These are phyloP conservation scores for Cryptoleucopteryx plumbea DNA, from an alignment of 2,113 vertebrate genomes.

Conservation along the genomic window DNA sequence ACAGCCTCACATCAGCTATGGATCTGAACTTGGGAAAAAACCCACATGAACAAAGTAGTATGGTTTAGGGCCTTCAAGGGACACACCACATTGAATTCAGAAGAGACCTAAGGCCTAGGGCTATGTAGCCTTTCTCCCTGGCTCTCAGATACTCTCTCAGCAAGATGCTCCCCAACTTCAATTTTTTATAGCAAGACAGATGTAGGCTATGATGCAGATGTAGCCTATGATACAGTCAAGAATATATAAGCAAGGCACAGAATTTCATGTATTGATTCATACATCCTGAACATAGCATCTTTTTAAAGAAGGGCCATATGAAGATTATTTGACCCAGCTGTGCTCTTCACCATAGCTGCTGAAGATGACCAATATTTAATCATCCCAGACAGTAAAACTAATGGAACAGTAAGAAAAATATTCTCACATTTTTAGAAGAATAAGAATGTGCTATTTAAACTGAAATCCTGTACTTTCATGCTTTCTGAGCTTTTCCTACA, in stretches of 20 bases:
- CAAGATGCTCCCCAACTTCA: neutral
- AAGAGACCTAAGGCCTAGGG: neutral
- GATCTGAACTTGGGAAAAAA: neutral
- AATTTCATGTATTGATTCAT: neutral
- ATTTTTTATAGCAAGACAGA: neutral
- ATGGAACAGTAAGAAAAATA: neutral
- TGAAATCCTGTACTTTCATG: neutral
- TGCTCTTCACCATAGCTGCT: neutral
- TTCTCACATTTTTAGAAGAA: neutral
- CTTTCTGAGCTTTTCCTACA: neutral
- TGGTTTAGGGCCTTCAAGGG: neutral
- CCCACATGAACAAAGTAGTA: neutral
- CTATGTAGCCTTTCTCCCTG: neutral
- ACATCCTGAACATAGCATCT: neutral
- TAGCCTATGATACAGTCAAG: neutral
- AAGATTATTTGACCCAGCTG: neutral
- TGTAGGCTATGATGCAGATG: neutral
- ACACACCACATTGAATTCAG: rapidly evolving
- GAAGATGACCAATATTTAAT: neutral
- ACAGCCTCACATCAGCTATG: neutral
- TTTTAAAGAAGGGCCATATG: neutral
- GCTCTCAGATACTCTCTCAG: neutral
- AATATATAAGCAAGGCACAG: neutral
- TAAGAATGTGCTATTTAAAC: neutral
- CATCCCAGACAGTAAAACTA: neutral